Evolutionary conservation across 2,113 vertebrate species (phyloP).

Genomic region (Corynorhinus townsendii): DNA sequence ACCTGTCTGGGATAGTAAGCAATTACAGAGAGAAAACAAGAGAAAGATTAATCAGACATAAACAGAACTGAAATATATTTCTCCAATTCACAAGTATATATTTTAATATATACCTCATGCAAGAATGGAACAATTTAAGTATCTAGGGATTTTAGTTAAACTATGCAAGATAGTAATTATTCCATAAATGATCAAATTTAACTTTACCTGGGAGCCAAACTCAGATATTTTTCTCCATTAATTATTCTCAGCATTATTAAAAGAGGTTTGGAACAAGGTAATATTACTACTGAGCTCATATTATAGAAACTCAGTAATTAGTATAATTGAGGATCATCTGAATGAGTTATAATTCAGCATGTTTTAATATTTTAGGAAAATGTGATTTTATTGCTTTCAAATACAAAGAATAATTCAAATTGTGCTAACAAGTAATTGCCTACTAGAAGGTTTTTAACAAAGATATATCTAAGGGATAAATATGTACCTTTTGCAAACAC

Average conservation of each 20-base stretch:
- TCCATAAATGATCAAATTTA: neutral
- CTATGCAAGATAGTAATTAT: constrained; percentile 15
- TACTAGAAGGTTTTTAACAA: neutral
- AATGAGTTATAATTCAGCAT: neutral
- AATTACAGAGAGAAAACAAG: neutral
- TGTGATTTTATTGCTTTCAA: neutral
- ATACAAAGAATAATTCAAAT: constrained; percentile 8
- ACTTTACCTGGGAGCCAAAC: constrained; percentile 5
- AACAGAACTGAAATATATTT: neutral
- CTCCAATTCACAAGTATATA: neutral
- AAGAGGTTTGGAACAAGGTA: constrained; percentile 1
- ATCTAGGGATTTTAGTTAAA: neutral
- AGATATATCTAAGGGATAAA: neutral
- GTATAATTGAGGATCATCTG: neutral
- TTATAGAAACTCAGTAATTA: neutral
- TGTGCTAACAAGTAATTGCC: neutral
- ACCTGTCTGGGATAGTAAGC: neutral
- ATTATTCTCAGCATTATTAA: constrained; percentile 33
- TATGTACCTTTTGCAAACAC: neutral
- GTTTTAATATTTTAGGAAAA: constrained; percentile 38
- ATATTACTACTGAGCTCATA: neutral
- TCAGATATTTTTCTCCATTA: constrained; percentile 23
- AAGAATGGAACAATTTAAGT: neutral
- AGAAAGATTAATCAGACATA: neutral
- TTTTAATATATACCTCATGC: neutral